Evolutionary conservation across 37 sponge, comb jelly and placozoan genomes (phyloP).

Genomic region (Mnemiopsis leidyi): DNA sequence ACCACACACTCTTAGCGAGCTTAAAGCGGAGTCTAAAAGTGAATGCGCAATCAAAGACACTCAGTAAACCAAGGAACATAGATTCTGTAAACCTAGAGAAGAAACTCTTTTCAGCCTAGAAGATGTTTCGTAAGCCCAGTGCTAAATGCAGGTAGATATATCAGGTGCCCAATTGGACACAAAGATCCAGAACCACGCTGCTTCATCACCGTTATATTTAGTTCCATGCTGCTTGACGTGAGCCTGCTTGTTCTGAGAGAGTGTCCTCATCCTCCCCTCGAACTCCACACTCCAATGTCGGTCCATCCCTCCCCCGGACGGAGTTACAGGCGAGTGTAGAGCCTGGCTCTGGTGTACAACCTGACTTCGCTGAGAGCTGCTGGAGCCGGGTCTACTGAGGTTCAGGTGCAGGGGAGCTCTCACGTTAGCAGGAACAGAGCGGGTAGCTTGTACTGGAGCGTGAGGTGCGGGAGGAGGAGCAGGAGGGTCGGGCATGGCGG

Average conservation of each 20-base stretch:
- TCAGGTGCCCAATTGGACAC: too few relatives aligned
- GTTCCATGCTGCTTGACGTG: background rate
- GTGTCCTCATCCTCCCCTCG: constrained; percentile 27
- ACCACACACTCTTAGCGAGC: too few relatives aligned
- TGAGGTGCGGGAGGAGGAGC: background rate
- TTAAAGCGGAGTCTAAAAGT: too few relatives aligned
- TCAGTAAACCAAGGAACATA: too few relatives aligned
- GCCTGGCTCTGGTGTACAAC: background rate
- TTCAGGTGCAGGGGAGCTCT: background rate
- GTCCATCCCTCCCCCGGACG: background rate
- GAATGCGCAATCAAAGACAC: too few relatives aligned
- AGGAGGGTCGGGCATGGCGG: background rate
- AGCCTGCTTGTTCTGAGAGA: constrained; percentile 38
- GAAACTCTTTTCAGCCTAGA: too few relatives aligned
- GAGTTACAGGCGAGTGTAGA: background rate
- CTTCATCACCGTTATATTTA: background rate
- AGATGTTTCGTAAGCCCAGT: too few relatives aligned
- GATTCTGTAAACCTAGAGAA: too few relatives aligned
- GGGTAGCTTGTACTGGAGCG: too few relatives aligned
- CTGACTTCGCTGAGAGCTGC: background rate
- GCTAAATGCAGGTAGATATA: too few relatives aligned
- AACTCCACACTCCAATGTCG: background rate
- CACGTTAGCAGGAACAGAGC: too few relatives aligned
- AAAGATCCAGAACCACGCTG: too few relatives aligned
- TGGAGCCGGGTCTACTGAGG: background rate